These are phyloP conservation scores for Gasteruption jaculator DNA, from an alignment of 2,888 invertebrate genomes.

Conservation along the genomic window DNA sequence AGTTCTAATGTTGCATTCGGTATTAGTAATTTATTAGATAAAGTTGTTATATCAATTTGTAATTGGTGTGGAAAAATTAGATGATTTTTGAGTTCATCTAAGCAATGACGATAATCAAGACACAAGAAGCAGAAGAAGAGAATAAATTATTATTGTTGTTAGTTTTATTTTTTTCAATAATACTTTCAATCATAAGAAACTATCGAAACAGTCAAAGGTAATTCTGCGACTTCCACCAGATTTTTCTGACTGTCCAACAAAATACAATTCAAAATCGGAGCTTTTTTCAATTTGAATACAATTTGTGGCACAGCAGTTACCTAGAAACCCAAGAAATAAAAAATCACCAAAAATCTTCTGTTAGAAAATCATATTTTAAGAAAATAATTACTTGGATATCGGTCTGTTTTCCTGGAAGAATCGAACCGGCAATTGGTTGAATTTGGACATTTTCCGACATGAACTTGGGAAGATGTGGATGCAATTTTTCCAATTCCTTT, in stretches of 20 bases:
- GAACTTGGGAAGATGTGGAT: constrained; percentile 17
- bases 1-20: no score
- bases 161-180: no score
- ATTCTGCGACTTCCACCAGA: constrained; percentile 30
- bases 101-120: no score
- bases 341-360: neutral
- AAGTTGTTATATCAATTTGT: no score
- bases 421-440: constrained; percentile 28
- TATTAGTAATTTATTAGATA: no score
- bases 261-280: constrained; percentile 32
- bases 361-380: no score
- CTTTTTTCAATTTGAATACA: constrained; percentile 30
- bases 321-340: constrained; percentile 21
- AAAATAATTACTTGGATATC: neutral
- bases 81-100: no score
- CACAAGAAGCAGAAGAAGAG: no score
- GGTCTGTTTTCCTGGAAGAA: constrained; percentile 26
- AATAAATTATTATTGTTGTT: no score
- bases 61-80: no score
- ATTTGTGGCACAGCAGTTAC: constrained; percentile 27
- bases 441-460: constrained; percentile 30
- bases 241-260: constrained; percentile 31
- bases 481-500: constrained; percentile 18
- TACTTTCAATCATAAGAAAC: constrained; percentile 27
- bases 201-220: constrained; percentile 37